Percentiles rank a stretch among this genome's conserved stretches.
Evolutionary conservation across 30 jellyfish, hydroid and myxozoan species (phyloP).

Genomic region (Mastigias papua): DNA sequence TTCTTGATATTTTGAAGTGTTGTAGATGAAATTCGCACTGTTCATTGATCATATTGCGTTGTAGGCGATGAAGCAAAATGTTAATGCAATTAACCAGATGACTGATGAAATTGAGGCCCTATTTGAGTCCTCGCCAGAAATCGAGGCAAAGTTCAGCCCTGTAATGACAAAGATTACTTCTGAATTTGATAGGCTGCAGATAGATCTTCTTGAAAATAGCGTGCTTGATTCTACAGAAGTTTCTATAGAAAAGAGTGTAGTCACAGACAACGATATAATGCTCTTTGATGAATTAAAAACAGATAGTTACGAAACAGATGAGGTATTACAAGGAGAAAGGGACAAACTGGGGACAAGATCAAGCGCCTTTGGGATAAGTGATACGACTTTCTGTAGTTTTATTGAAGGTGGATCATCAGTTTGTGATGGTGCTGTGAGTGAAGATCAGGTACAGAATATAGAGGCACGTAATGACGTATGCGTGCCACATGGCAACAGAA

Average conservation of each 20-base stretch:
- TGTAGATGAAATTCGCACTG: no score
- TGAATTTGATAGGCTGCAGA: constrained; percentile 63
- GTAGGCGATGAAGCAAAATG: constrained; percentile 53
- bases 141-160: not conserved
- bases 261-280: not conserved
- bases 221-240: constrained; percentile 47
- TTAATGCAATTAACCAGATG: constrained; percentile 23
- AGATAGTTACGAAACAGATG: not conserved
- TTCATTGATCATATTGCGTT: no score
- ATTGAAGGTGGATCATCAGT: not conserved
- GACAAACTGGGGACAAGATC: no score
- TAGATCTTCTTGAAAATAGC: constrained; percentile 60
- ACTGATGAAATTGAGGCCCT: constrained; percentile 49
- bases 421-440: not conserved
- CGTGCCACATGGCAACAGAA: not conserved
- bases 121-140: constrained; percentile 20
- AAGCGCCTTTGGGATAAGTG: no score
- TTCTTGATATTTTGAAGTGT: no score
- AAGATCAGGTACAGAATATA: no score
- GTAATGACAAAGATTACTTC: not conserved
- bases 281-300: not conserved
- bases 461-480: not conserved
- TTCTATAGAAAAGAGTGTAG: not conserved
- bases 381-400: no score
- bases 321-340: not conserved